Conservation (phyloP, 2,888 invertebrate species). For the Globia sparganii region DNA sequence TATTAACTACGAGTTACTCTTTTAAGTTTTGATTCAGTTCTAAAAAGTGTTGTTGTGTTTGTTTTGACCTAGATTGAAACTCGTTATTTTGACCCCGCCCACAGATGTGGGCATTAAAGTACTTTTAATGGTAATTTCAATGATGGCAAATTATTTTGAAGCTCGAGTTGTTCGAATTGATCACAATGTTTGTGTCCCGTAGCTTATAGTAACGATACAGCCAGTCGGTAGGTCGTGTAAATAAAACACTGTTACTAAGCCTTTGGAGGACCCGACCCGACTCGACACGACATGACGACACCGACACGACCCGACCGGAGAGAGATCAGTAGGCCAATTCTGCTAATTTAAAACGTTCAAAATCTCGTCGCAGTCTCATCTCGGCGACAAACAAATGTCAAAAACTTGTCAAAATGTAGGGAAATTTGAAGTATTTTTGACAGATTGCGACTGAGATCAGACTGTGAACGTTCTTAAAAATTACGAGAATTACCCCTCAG, state of each 20-base stretch:
- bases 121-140: constrained; percentile 8
- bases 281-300: too few relatives aligned
- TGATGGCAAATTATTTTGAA: constrained; percentile 7
- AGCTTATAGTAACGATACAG: not conserved
- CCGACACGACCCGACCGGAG: too few relatives aligned
- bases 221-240: not conserved
- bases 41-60: constrained; percentile 46
- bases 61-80: constrained; percentile 60
- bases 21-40: constrained; percentile 28
- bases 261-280: too few relatives aligned
- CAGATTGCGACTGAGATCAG: too few relatives aligned
- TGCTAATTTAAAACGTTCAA: too few relatives aligned
- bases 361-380: too few relatives aligned
- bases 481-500: too few relatives aligned
- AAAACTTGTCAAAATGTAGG: too few relatives aligned
- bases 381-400: too few relatives aligned
- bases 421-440: too few relatives aligned
- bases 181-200: not conserved
- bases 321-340: too few relatives aligned
- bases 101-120: constrained; percentile 46
- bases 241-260: not conserved
- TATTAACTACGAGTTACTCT: not conserved
- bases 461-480: too few relatives aligned
- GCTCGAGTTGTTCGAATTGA: not conserved
- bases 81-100: constrained; percentile 55